A percentile compares a stretch with the other conserved stretches of the same genome.
Evolutionary conservation across 2,888 invertebrate genomes (phyloP).

Genomic region (Candidula unifasciata): DNA sequence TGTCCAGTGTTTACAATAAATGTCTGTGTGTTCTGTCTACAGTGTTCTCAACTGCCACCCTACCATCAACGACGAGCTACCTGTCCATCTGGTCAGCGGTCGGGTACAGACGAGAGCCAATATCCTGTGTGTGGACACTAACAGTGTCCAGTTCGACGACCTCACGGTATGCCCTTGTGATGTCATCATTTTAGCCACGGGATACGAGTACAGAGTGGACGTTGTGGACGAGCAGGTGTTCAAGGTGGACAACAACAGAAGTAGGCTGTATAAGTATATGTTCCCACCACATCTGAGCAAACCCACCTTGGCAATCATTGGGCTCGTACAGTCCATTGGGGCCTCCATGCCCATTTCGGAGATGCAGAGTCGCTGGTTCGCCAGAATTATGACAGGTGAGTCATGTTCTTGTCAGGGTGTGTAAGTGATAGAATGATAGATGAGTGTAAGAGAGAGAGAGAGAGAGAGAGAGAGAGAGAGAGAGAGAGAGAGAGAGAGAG

Average conservation of each 20-base stretch:
- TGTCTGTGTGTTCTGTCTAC: slow-evolving; percentile 11
- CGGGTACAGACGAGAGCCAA: slow-evolving; percentile 73
- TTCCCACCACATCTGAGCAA: slow-evolving; percentile 75
- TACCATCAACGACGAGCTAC: slow-evolving; percentile 79
- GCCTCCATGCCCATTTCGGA: slow-evolving; percentile 79
- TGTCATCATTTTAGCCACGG: slow-evolving; percentile 78
- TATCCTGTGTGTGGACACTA: slow-evolving; percentile 67
- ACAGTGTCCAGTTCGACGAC: slow-evolving; percentile 72
- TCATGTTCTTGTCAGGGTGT: too few species aligned
- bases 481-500: too few species aligned
- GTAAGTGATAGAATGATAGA: too few species aligned
- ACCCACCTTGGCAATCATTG: slow-evolving; percentile 75
- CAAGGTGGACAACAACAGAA: slow-evolving; percentile 71
- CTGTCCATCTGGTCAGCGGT: slow-evolving; percentile 78
- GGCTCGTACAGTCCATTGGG: slow-evolving; percentile 79
- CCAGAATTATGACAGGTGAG: slow-evolving; percentile 68
- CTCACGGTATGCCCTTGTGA: slow-evolving; percentile 70
- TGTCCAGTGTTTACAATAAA: too few species aligned
- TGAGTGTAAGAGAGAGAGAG: too few species aligned
- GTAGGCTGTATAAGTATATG: slow-evolving; percentile 77
- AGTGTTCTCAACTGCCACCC: slow-evolving; percentile 74
- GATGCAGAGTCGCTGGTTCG: slow-evolving; percentile 76
- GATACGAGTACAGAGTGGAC: slow-evolving; percentile 77
- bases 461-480: too few species aligned
- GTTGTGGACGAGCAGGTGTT: slow-evolving; percentile 69